Evolutionary conservation across 1,140 invertebrate genomes (phyloP).

Genomic region (Drosophila prosaltans): DNA sequence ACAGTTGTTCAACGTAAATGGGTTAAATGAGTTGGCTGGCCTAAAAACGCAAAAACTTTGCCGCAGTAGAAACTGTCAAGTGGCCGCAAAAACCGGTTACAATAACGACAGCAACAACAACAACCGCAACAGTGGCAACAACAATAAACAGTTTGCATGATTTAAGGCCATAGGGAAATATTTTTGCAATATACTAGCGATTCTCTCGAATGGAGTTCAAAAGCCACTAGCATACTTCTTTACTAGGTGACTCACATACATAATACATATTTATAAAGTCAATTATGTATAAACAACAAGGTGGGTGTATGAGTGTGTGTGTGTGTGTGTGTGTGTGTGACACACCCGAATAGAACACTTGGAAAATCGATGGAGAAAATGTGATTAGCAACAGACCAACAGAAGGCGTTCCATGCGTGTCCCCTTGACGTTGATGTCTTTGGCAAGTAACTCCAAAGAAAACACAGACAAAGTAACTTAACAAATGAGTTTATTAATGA

Average conservation of each 20-base stretch:
- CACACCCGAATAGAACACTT: conserved; percentile 18
- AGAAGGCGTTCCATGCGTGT: conserved; percentile 44
- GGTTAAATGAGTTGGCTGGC: conserved; percentile 75
- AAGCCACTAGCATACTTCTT: conserved; percentile 14
- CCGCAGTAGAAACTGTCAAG: conserved; percentile 67
- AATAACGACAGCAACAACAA: not conserved
- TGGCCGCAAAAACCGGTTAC: conserved; percentile 24
- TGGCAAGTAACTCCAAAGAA: conserved; percentile 17
- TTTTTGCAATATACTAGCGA: conserved; percentile 48
- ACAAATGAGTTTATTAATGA: conserved; percentile 80
- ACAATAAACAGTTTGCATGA: conserved; percentile 69
- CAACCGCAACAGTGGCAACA: conserved; percentile 2
- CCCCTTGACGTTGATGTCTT: conserved; percentile 18
- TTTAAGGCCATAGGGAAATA: conserved; percentile 60
- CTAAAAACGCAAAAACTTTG: conserved; percentile 72
- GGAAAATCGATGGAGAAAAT: conserved; percentile 70
- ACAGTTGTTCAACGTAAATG: conserved; percentile 44
- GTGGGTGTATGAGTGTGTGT: conserved; percentile 32
- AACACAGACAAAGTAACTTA: conserved; percentile 39
- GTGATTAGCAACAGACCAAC: conserved; percentile 60
- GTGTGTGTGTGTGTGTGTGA: not conserved
- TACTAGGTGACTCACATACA: conserved; percentile 46
- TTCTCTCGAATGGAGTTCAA: conserved; percentile 3
- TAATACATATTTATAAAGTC: conserved; percentile 46
- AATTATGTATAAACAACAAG: conserved; percentile 33